These are phyloP conservation scores for Plagodis dolabraria DNA, from an alignment of 2,888 invertebrate genomes.

Conservation along the genomic window DNA sequence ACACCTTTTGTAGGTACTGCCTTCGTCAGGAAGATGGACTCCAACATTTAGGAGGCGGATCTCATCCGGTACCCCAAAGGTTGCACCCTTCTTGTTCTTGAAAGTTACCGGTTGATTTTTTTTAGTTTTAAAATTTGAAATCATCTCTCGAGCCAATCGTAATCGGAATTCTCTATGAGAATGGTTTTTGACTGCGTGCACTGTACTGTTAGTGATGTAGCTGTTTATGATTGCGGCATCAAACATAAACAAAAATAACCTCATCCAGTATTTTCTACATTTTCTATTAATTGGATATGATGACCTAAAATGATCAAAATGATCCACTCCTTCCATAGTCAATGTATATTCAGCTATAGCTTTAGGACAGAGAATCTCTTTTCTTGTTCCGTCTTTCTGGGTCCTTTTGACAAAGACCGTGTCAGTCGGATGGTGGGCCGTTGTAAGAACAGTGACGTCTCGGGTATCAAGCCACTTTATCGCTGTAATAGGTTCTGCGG, in stretches of 20 bases:
- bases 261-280: slow-evolving; percentile 1
- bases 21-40: not conserved
- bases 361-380: not conserved
- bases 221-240: slow-evolving; percentile 1
- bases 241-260: slow-evolving; percentile 1
- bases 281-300: slow-evolving; percentile 8
- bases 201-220: not conserved
- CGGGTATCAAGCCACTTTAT: not conserved
- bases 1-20: not conserved
- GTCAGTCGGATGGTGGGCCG: not conserved
- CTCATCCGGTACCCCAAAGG: slow-evolving; percentile 8
- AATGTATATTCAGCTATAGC: not conserved
- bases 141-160: not conserved
- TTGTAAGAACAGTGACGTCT: not conserved
- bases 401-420: not conserved
- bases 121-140: not conserved
- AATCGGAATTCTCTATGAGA: slow-evolving; percentile 1
- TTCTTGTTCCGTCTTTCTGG: not conserved
- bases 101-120: slow-evolving; percentile 1
- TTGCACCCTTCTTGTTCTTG: slow-evolving; percentile 2
- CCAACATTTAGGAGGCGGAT: not conserved
- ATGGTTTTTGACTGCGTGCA: not conserved
- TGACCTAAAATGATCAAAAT: slow-evolving; percentile 5
- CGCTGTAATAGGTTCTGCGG: not conserved
- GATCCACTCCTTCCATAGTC: slow-evolving; percentile 8